Evolutionary conservation across 1,140 invertebrate species (phyloP).

Genomic region (Drosophila suzukii): DNA sequence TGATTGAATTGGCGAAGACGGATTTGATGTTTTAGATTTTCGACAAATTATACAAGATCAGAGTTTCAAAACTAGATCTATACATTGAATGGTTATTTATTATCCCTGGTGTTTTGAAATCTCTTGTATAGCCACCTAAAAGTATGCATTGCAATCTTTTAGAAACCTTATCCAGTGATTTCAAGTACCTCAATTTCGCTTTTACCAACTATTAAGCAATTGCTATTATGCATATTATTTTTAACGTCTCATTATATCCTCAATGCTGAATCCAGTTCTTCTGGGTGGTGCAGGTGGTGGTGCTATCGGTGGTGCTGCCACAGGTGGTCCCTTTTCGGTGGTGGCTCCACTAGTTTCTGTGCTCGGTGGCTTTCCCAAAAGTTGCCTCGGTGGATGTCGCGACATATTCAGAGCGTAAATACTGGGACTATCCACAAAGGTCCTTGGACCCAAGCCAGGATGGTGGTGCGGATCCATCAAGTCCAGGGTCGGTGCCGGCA

Average conservation of each 20-base stretch:
- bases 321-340: conserved; percentile 42
- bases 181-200: background rate
- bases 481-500: conserved; percentile 61
- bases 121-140: background rate
- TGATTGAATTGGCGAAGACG: background rate
- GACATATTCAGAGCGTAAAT: conserved; percentile 72
- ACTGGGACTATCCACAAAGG: conserved; percentile 57
- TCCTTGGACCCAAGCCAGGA: conserved; percentile 39
- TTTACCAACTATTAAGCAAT: background rate
- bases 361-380: conserved; percentile 55
- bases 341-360: conserved; percentile 36
- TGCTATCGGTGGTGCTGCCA: conserved; percentile 60
- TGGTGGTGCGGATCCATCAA: conserved; percentile 60
- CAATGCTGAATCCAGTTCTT: conserved; percentile 90
- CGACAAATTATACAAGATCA: background rate
- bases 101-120: background rate
- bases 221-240: background rate
- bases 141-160: background rate
- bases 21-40: background rate
- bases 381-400: conserved; percentile 65
- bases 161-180: background rate
- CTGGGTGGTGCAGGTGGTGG: conserved; percentile 85
- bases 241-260: conserved; percentile 90
- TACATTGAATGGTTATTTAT: too few relatives aligned
- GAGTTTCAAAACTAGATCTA: too few relatives aligned